Evolutionary conservation across 2,888 invertebrate genomes (phyloP), one percentile per base, ranked within the genome.

Genomic region (Anarsia innoxiella): DNA sequence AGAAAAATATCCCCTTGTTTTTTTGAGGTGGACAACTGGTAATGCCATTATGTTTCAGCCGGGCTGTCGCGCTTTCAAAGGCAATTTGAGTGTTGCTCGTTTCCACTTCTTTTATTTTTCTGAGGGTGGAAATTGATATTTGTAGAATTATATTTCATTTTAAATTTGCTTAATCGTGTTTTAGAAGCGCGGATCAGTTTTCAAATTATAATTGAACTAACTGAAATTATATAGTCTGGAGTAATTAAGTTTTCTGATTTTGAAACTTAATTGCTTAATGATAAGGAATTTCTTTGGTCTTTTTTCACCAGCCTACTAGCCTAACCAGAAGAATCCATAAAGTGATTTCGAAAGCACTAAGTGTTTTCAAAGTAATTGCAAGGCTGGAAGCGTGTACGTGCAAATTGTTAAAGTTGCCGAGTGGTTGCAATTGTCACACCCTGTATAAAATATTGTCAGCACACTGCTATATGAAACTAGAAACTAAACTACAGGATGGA

Each of bases 391-490:
- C n/a, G n/a, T n/a, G n/a, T n/a, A n/a, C n/a, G n/a, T n/a, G n/a
- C n/a, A n/a, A n/a, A n/a, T n/a, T 78, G 76, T 70, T 68, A 69
- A 75, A 79, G 75, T 79, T 80, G 59, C 65, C 53, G 60, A 51
- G 66, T 53, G 69, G 71, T 73, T 70, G 75, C 76, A 77, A 80
- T 78, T 76, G 77, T 70, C 74, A 48, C 66, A 64, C 70, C 63
- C 30, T 61, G 65, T 68, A 69, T 74, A 75, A 77, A 78, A 79
- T 77, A 80, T 75, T 69, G 70, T 72, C 68, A 69, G 58, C 26
- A 54, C 55, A 56, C 25, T 25, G 25, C n/a, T n/a, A n/a, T 3
- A n/a, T 25, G 25, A 25, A 25, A 25, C 19, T 25, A n/a, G 25
- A 25, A 25, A 25, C 25, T 3, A 6, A 3, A 6, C 6, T 19